Evolutionary conservation across 2,113 vertebrate genomes (phyloP), one percentile per base, ranked within the genome.

Genomic region (Dermatemys mawii): DNA sequence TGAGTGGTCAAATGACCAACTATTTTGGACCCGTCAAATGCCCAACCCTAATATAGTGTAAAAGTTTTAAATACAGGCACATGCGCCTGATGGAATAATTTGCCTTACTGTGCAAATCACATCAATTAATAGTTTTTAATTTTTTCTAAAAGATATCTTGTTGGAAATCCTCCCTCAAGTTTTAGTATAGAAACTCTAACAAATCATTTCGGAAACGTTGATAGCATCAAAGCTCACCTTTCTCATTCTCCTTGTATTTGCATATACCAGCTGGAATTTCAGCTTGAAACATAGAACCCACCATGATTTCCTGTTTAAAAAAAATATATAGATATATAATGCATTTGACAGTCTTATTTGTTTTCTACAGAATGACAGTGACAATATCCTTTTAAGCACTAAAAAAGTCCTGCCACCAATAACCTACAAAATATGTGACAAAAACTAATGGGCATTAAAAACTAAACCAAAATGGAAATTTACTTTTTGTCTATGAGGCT

Each of bases 201-300:
- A 51, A 1, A 94, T 26, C 2, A 38, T 63, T 82, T 80, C 22
- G 86, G 6, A 10, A 79, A 82, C 2, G 29, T 12, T 48, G 51
- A 81, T 2, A 88, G 13, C 51, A 75, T 87, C 6, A 54, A 48
- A 38, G 49, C 96, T 97, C 96, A 99, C 99, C 99, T 98, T 98
- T 99, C 94, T 99, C 99, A 86, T 99, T 99, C 87, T 99, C 99
- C 97, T 97, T 99, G 97, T 99, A 99, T 98, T 98, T 99, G 98
- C 98, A 99, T 80, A 99, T 94, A 41, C 99, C 99, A 91, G 96
- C 95, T 90, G 99, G 99, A 70, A 99, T 99, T 98, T 99, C 99
- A 94, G 99, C 99, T 98, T 99, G 99, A 97, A 99, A 99, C 99
- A 99, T 99, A 13, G 99, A 99, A 17, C 99, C 99, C 97, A 99